Evolutionary conservation across 2,797 vertebrate species (phyloP).

Genomic region (Gallinago solitaria): DNA sequence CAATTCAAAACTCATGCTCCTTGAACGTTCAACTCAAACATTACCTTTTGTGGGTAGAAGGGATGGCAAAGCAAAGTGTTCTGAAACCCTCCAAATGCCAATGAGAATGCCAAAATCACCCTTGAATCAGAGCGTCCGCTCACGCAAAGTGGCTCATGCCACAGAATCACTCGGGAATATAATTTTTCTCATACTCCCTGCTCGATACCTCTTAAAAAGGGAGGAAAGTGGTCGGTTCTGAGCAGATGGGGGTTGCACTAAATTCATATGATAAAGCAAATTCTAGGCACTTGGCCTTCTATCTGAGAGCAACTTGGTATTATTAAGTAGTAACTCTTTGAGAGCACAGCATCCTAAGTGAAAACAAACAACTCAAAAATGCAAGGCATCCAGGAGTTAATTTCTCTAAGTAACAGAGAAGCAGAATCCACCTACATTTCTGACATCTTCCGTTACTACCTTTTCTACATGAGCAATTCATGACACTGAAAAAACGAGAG

Average conservation of each 20-base stretch:
- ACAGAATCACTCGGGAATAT: neutral
- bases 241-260: neutral
- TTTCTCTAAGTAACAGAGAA: constrained; percentile 31
- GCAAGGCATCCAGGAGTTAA: constrained; percentile 31
- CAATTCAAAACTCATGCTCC: neutral
- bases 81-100: constrained; percentile 7
- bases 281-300: neutral
- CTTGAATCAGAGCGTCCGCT: neutral
- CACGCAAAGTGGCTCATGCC: neutral
- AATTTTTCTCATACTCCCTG: neutral
- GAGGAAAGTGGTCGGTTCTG: neutral
- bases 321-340: neutral
- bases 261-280: neutral
- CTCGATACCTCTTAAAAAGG: neutral
- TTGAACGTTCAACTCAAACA: neutral
- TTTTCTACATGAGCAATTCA: constrained; percentile 63
- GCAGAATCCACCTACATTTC: constrained; percentile 20
- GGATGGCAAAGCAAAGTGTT: neutral
- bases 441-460: constrained; percentile 49
- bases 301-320: neutral
- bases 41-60: constrained; percentile 5
- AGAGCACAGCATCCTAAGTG: neutral
- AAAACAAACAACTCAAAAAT: constrained; percentile 14
- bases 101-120: neutral
- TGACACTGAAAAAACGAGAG: constrained; percentile 44